A percentile compares a stretch with the other conserved stretches of the same genome.
Conservation (phyloP, 2,113 vertebrate genomes). For the Tautogolabrus adspersus region DNA sequence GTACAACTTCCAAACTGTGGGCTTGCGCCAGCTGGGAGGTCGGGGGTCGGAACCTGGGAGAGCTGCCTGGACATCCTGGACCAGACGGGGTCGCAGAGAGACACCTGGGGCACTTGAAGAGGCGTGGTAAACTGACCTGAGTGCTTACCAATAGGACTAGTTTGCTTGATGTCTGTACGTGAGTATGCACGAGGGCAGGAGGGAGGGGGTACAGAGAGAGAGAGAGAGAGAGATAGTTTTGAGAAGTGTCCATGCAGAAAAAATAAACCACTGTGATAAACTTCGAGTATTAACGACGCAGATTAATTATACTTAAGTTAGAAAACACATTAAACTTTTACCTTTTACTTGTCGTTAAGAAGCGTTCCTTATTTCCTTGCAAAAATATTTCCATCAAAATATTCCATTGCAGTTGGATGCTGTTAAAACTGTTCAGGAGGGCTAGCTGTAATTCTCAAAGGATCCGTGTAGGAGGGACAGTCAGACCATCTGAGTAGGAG, state of each 20-base stretch:
- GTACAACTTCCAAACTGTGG: slow-evolving; percentile 83
- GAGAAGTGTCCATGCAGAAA: slow-evolving; percentile 44
- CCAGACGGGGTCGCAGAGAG: slow-evolving; percentile 55
- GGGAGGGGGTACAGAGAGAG: neutral
- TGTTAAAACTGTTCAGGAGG: slow-evolving; percentile 26
- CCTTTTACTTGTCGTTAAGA: slow-evolving; percentile 48
- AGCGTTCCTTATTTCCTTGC: slow-evolving; percentile 55
- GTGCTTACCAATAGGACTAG: slow-evolving; percentile 66
- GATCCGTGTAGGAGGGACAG: slow-evolving; percentile 51
- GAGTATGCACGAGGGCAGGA: slow-evolving; percentile 30
- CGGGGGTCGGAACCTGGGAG: slow-evolving; percentile 83
- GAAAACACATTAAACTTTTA: slow-evolving; percentile 42
- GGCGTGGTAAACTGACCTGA: slow-evolving; percentile 52
- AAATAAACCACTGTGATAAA: slow-evolving; percentile 32
- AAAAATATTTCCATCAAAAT: slow-evolving; percentile 64
- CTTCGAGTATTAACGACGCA: slow-evolving; percentile 19
- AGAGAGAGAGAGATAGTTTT: slow-evolving; percentile 38
- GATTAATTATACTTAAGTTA: neutral
- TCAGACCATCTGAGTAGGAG: slow-evolving; percentile 57
- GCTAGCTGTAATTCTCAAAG: slow-evolving; percentile 50
- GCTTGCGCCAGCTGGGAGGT: slow-evolving; percentile 83
- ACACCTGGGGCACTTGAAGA: slow-evolving; percentile 68
- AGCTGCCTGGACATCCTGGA: slow-evolving; percentile 85
- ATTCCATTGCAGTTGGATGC: slow-evolving; percentile 66
- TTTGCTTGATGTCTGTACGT: slow-evolving; percentile 55